phyloP scores from a whole-genome alignment of 2,888 invertebrate genomes.

The Exocentrus adspersus region DNA sequence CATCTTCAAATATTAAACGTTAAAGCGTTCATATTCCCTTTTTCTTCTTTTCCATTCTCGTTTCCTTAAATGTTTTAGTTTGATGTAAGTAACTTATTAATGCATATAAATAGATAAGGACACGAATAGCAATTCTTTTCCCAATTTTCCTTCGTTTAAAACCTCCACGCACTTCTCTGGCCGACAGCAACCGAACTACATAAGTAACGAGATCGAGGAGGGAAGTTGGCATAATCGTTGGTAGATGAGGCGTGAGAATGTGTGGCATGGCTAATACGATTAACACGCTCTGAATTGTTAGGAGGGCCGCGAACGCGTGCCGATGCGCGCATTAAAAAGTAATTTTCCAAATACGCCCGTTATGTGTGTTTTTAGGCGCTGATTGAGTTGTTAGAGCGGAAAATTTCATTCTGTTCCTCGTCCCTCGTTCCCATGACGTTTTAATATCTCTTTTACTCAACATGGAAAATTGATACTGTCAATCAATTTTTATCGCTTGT shows the following conservation, averaged over 20 bases:
- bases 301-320: constrained; percentile 53
- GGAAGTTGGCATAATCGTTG: constrained; percentile 34
- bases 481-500: not conserved
- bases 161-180: not conserved
- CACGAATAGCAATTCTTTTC: no score
- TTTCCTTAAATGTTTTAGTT: no score
- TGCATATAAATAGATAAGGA: no score
- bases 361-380: constrained; percentile 41
- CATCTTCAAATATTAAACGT: no score
- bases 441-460: not conserved
- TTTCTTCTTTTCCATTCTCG: no score
- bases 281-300: constrained; percentile 56
- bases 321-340: constrained; percentile 58
- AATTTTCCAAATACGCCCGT: constrained; percentile 48
- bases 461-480: not conserved
- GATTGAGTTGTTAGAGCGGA: constrained; percentile 33
- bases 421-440: constrained; percentile 17
- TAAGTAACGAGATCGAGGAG: constrained; percentile 29
- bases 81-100: no score
- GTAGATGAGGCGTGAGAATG: constrained; percentile 62
- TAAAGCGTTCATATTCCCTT: no score
- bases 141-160: not conserved
- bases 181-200: not conserved
- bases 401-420: constrained; percentile 11
- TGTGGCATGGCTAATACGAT: constrained; percentile 61